Evolutionary conservation across 53 echinoderm and acorn worm genomes (phyloP).

Genomic region (Echinarachnius parma): DNA sequence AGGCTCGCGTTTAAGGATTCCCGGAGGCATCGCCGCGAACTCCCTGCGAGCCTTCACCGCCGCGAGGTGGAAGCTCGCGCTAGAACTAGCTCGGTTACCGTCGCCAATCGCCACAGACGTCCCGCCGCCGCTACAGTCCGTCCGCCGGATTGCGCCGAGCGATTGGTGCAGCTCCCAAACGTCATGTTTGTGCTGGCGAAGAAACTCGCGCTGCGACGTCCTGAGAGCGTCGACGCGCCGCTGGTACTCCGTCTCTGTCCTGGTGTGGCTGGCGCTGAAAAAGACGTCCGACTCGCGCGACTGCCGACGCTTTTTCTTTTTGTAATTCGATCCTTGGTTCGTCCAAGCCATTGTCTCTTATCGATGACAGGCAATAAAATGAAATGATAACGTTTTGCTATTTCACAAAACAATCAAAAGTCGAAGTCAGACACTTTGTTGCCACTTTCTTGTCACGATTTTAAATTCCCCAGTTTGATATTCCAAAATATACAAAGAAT

Average conservation of each 20-base stretch:
- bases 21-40: constrained; percentile 22
- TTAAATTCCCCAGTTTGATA: too few relatives aligned
- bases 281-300: constrained; percentile 24
- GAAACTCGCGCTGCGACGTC: constrained; percentile 16
- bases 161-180: constrained; percentile 28
- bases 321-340: too few relatives aligned
- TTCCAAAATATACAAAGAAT: too few relatives aligned
- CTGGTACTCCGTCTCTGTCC: constrained; percentile 1
- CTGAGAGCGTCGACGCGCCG: constrained; percentile 10
- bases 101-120: constrained; percentile 10
- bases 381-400: too few relatives aligned
- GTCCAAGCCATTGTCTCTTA: too few relatives aligned
- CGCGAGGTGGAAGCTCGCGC: constrained; percentile 31
- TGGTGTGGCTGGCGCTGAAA: constrained; percentile 21
- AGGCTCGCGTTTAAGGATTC: constrained; percentile 22
- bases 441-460: too few relatives aligned
- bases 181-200: constrained; percentile 18
- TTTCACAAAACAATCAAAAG: too few relatives aligned
- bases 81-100: not conserved
- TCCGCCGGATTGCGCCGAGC: constrained; percentile 19
- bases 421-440: too few relatives aligned
- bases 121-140: too few relatives aligned
- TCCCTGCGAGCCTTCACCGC: constrained; percentile 27
- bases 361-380: too few relatives aligned
- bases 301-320: not conserved